A percentile compares a stretch with the other conserved stretches of the same genome.
These are phyloP conservation scores for Drosophila limbata DNA, from an alignment of 2,888 invertebrate species.

Conservation along the genomic window DNA sequence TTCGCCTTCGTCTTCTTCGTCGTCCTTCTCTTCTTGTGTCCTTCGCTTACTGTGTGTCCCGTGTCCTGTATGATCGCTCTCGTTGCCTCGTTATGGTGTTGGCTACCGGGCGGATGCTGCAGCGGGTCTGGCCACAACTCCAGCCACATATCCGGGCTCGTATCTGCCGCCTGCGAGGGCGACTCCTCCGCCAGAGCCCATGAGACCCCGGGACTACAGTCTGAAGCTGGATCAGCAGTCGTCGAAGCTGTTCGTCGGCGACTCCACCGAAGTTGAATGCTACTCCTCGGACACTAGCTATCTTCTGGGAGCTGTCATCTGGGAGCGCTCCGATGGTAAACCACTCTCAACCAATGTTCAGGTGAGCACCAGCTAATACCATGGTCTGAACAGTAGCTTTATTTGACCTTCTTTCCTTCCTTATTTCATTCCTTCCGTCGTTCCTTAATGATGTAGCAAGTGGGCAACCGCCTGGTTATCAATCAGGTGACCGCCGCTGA, in stretches of 20 bases:
- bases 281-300: slow-evolving; percentile 83
- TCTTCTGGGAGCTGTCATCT: slow-evolving; percentile 76
- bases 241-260: slow-evolving; percentile 82
- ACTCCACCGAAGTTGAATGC: slow-evolving; percentile 85
- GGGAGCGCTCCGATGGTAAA: slow-evolving; percentile 83
- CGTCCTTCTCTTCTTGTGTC: slow-evolving; percentile 34
- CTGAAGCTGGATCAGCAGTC: slow-evolving; percentile 84
- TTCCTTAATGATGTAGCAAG: slow-evolving; percentile 76
- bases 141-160: slow-evolving; percentile 23
- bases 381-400: background rate
- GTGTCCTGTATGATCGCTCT: slow-evolving; percentile 18
- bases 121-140: slow-evolving; percentile 34
- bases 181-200: slow-evolving; percentile 43
- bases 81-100: slow-evolving; percentile 9
- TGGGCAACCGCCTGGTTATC: slow-evolving; percentile 87
- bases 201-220: slow-evolving; percentile 72
- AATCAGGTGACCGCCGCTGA: slow-evolving; percentile 91
- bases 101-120: slow-evolving; percentile 11
- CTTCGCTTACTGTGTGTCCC: slow-evolving; percentile 39
- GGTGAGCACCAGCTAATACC: slow-evolving; percentile 59
- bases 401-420: no score
- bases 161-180: slow-evolving; percentile 51
- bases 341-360: slow-evolving; percentile 82
- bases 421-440: no score
- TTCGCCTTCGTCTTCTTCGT: slow-evolving; percentile 31